A percentile compares a stretch with the other conserved stretches of the same genome.
Conservation (phyloP, 2,113 vertebrate genomes). For the Baryphthengus martii region DNA sequence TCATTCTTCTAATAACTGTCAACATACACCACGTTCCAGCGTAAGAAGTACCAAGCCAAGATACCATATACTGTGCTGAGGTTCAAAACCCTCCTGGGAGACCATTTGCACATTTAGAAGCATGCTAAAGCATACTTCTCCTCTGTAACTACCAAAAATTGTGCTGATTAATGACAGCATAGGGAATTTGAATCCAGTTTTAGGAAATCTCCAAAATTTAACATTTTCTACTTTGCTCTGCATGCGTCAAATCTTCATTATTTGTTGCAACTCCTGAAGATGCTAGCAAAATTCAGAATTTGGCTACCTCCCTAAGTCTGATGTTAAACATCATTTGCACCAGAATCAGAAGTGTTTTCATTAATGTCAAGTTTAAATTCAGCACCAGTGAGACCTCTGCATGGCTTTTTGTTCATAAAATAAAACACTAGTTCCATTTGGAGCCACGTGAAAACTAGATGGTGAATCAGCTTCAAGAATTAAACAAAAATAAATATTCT, state of each 20-base stretch:
- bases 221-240: background rate
- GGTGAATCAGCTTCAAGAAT: conserved; percentile 29
- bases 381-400: background rate
- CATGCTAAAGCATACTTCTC: background rate
- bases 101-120: background rate
- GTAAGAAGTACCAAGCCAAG: too few relatives aligned
- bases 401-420: conserved; percentile 17
- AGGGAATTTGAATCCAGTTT: background rate
- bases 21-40: too few relatives aligned
- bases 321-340: conserved; percentile 1
- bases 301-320: background rate
- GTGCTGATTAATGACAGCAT: background rate
- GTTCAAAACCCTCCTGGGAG: background rate
- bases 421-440: background rate
- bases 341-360: conserved; percentile 17
- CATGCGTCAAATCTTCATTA: background rate
- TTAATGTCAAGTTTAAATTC: conserved; percentile 11
- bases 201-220: background rate
- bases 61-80: fast-evolving
- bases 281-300: conserved; percentile 4
- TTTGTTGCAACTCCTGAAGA: background rate
- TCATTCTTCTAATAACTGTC: background rate
- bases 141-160: background rate
- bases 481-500: conserved; percentile 26
- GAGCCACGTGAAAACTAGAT: background rate